Evolutionary conservation across 1,140 invertebrate species (phyloP).

Genomic region (Lucilia sericata): DNA sequence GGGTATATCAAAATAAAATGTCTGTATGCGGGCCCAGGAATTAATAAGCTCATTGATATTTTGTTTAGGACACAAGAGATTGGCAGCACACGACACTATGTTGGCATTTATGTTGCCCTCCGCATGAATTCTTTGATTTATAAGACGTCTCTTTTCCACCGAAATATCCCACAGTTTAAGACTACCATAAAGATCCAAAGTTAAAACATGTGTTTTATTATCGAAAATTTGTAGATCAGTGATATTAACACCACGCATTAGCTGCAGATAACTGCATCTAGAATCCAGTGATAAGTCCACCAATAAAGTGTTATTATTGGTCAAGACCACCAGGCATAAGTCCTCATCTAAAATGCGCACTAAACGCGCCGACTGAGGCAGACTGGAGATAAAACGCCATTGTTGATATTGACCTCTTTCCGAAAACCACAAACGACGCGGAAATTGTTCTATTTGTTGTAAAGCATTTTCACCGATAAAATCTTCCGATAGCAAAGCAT

Average conservation of each 20-base stretch:
- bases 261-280: slow-evolving; percentile 48
- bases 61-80: slow-evolving; percentile 17
- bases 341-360: slow-evolving; percentile 56
- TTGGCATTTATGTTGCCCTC: slow-evolving; percentile 29
- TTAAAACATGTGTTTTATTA: slow-evolving; percentile 53
- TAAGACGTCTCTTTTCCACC: slow-evolving; percentile 43
- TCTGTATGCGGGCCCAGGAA: background rate
- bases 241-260: slow-evolving; percentile 47
- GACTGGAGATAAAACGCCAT: slow-evolving; percentile 59
- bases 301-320: slow-evolving; percentile 52
- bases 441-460: slow-evolving; percentile 61
- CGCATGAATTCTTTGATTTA: slow-evolving; percentile 14
- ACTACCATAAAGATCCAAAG: slow-evolving; percentile 55
- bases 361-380: slow-evolving; percentile 51
- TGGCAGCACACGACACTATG: background rate
- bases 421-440: slow-evolving; percentile 57
- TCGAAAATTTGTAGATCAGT: slow-evolving; percentile 52
- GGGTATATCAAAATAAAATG: slow-evolving; percentile 5
- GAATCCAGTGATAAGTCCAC: slow-evolving; percentile 57
- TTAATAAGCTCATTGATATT: background rate
- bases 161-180: slow-evolving; percentile 56
- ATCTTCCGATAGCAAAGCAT: slow-evolving; percentile 67
- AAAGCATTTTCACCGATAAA: slow-evolving; percentile 65
- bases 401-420: slow-evolving; percentile 60
- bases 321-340: slow-evolving; percentile 55